Conservation (phyloP, 2,797 vertebrate species). For the Adelosebastes latens region DNA sequence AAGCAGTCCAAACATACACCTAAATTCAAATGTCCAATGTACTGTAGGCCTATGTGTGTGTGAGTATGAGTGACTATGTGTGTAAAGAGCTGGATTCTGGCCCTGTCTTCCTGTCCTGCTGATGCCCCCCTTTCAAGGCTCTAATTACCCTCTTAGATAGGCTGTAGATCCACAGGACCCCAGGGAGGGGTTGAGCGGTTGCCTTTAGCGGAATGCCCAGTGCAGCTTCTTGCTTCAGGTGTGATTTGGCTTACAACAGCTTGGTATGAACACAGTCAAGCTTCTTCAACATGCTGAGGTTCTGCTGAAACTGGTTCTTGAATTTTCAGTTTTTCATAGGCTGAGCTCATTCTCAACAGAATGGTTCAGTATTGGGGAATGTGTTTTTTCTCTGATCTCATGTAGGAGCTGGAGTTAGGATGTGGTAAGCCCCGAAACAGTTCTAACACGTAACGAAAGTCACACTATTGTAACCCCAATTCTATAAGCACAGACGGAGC, state of each 20-base stretch:
- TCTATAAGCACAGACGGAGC: too few relatives aligned
- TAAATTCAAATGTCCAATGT: neutral
- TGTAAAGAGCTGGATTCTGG: constrained; percentile 48
- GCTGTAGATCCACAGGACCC: constrained; percentile 85
- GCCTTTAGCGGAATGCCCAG: constrained; percentile 46
- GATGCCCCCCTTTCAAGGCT: constrained; percentile 47
- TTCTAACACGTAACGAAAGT: neutral
- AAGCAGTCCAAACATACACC: too few relatives aligned
- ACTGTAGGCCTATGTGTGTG: neutral
- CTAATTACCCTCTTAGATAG: constrained; percentile 92
- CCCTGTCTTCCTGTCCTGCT: constrained; percentile 71
- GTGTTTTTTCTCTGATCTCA: neutral
- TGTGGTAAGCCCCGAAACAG: neutral
- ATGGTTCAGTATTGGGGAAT: neutral
- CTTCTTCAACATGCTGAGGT: neutral
- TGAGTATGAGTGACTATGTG: neutral
- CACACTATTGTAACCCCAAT: too few relatives aligned
- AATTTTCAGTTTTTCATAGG: neutral
- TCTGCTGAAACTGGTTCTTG: neutral
- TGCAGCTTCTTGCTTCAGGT: constrained; percentile 31
- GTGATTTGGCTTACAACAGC: neutral
- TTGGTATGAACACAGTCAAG: neutral
- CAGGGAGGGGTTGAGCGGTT: constrained; percentile 84
- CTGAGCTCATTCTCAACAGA: neutral
- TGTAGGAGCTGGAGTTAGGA: neutral